Evolutionary conservation across 1,140 invertebrate species (phyloP).

Genomic region (Zaprionus tsacasi): DNA sequence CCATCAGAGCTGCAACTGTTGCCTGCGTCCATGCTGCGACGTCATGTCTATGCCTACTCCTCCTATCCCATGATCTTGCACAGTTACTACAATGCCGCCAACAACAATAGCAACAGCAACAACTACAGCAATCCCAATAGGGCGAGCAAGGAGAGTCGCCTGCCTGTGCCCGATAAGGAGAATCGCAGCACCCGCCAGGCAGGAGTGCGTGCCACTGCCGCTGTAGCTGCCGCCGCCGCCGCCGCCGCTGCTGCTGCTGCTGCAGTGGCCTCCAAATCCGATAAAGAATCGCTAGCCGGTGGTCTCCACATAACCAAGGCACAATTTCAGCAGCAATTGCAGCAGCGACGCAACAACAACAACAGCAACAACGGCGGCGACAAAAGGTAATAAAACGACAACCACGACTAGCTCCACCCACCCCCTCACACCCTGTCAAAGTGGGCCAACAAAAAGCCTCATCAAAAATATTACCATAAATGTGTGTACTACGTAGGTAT

Average conservation of each 20-base stretch:
- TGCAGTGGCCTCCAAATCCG: slow-evolving; percentile 50
- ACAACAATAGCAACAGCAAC: slow-evolving; percentile 22
- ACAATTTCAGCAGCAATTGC: slow-evolving; percentile 78
- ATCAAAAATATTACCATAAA: slow-evolving; percentile 66
- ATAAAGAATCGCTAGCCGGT: slow-evolving; percentile 59
- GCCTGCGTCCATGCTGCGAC: slow-evolving; percentile 67
- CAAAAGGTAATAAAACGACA: slow-evolving; percentile 69
- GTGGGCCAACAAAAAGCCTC: slow-evolving; percentile 41
- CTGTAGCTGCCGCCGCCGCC: slow-evolving; percentile 52
- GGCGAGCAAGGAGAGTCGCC: slow-evolving; percentile 14
- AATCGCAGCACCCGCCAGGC: slow-evolving; percentile 54
- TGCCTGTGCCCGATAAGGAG: slow-evolving; percentile 22
- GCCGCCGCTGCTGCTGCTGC: slow-evolving; percentile 53
- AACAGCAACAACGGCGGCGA: slow-evolving; percentile 26
- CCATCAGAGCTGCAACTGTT: slow-evolving; percentile 89
- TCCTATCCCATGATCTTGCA: slow-evolving; percentile 78
- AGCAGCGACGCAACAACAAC: slow-evolving; percentile 54
- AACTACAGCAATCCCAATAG: slow-evolving; percentile 36
- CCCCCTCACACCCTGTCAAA: slow-evolving; percentile 8
- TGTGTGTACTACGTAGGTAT: neutral
- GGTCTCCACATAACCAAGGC: slow-evolving; percentile 77
- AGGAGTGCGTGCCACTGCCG: slow-evolving; percentile 65
- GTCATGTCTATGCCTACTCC: slow-evolving; percentile 80
- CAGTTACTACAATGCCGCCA: slow-evolving; percentile 53
- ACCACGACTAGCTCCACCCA: neutral